Conservation (phyloP, 2,888 invertebrate genomes). For the Alsophila aescularia region DNA sequence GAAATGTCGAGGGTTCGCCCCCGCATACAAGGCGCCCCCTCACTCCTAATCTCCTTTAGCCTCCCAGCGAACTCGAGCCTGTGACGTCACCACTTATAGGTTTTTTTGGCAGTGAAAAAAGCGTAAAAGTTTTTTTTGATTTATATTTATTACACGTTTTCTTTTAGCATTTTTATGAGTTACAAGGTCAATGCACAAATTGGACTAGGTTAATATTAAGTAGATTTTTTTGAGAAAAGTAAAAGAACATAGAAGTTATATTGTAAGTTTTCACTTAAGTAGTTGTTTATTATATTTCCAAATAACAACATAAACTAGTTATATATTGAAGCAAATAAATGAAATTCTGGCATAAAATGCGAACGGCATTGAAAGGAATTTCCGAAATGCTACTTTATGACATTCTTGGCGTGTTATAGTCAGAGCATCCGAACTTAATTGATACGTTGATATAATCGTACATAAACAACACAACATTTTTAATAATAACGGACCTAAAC, state of each 20-base stretch:
- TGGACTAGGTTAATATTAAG: slow-evolving; percentile 27
- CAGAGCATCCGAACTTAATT: slow-evolving; percentile 48
- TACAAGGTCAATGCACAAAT: slow-evolving; percentile 53
- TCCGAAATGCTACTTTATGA: slow-evolving; percentile 22
- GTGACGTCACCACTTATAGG: slow-evolving; percentile 80
- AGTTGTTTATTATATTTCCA: background rate
- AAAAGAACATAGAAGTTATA: too few relatives aligned
- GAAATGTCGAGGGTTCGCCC: slow-evolving; percentile 53
- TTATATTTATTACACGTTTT: slow-evolving; percentile 57
- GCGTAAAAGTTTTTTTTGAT: slow-evolving; percentile 60
- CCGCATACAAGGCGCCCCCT: slow-evolving; percentile 54
- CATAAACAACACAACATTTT: slow-evolving; percentile 57
- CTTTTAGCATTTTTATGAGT: slow-evolving; percentile 45
- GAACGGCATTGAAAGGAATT: slow-evolving; percentile 24
- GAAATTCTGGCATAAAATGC: slow-evolving; percentile 14
- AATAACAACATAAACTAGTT: slow-evolving; percentile 2
- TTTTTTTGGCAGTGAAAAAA: slow-evolving; percentile 75
- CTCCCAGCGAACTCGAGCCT: slow-evolving; percentile 60
- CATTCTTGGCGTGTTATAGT: slow-evolving; percentile 26
- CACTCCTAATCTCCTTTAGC: slow-evolving; percentile 74
- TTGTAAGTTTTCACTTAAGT: too few relatives aligned
- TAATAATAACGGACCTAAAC: slow-evolving; percentile 67
- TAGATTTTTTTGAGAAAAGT: background rate
- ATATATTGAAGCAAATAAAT: slow-evolving; percentile 24
- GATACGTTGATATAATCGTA: slow-evolving; percentile 55